Base-by-base conservation (phyloP, 1,140 invertebrate genomes). In the Hycleus phaleratus region DNA sequence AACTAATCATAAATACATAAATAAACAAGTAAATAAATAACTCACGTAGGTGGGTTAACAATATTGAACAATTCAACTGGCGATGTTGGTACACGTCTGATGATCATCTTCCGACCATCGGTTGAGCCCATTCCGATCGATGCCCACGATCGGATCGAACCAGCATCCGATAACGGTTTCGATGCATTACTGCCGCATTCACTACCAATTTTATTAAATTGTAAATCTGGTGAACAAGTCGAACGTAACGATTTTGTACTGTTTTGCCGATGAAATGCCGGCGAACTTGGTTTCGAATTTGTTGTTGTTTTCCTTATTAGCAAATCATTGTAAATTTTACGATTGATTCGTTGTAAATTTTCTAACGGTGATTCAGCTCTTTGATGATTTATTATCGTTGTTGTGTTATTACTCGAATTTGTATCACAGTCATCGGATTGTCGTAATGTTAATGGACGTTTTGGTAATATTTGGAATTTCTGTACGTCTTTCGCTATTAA, bases 51-150 rank as follows among this genome's bases (percentile, higher is more conserved):
- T 68, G 86, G 85, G 76, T 86, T 84, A 56, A 88, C 84, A 74
- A 90, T 82, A 75, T 87, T 88, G 71, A 90, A 85, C 49, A 91
- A 78, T 74, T 91, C 88, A 56, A 85, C 84, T 11, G 88, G 88
- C 59, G 88, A 88, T 24, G 87, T 89, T 43, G 88, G 88, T 48
- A 91, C 87, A 65, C 86, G 78, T 65, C 85, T 77, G 57, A 91
- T 87, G 60, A 88, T 87, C 77, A 91, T 81, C 77, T 87, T 88
- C 62, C 85, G 80, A n/a, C 89, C 89, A 73, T 91, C 88, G 24
- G 88, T 90, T 48, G 87, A 91, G 3, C 89, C 89, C 82, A 91
- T 85, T 26, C 88, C 88, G 60, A 91, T 87, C 26, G 88, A 90
- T 46, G 87, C 85, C 59, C 90, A 79, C 26, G 86, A 89, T 46